Evolutionary conservation across 2,113 vertebrate genomes (phyloP).

Genomic region (Calidris pygmaea): DNA sequence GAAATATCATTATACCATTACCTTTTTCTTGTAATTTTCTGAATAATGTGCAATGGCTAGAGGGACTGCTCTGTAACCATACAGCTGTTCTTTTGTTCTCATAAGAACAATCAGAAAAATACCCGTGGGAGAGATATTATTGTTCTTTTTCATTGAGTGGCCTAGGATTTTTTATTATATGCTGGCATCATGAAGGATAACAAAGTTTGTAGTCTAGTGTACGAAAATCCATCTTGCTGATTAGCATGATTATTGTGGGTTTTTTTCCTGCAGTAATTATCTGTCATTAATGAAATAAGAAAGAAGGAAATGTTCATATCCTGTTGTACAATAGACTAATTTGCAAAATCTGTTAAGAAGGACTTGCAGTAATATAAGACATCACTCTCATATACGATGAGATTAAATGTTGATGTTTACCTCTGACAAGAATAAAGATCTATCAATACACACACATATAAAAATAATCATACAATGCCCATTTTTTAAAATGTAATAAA

Average conservation of each 20-base stretch:
- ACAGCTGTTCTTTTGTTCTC: background rate
- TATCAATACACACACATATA: background rate
- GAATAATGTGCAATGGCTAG: background rate
- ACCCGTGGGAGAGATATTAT: background rate
- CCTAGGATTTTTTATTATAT: background rate
- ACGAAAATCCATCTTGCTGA: background rate
- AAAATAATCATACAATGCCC: background rate
- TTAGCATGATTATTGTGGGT: background rate
- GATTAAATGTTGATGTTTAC: background rate
- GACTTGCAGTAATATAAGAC: background rate
- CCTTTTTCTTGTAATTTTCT: background rate
- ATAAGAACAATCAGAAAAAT: background rate
- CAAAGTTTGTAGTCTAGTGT: background rate
- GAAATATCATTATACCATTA: background rate
- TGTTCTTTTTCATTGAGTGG: background rate
- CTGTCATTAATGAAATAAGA: background rate
- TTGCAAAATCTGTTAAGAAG: background rate
- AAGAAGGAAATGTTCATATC: conserved; percentile 26
- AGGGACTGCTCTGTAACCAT: background rate
- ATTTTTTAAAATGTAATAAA: background rate
- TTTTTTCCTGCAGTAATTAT: background rate
- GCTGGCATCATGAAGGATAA: background rate
- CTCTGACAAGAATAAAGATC: background rate
- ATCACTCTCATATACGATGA: background rate
- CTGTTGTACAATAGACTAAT: background rate